These are phyloP conservation scores for Rhaphigaster nebulosa DNA, from an alignment of 2,888 invertebrate genomes.

Conservation along the genomic window DNA sequence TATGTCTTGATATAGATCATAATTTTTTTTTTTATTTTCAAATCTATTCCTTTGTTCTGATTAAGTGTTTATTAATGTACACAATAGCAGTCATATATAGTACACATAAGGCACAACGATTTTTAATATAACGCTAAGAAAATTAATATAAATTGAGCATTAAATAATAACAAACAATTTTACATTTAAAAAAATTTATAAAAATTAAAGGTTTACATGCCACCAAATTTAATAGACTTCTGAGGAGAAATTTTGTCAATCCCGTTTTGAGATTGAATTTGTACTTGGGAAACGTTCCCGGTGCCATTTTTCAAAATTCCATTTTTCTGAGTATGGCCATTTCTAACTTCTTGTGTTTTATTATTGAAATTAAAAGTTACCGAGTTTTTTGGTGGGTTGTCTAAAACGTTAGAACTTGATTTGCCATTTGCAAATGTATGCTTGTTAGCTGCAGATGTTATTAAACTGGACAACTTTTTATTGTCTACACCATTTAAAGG, in stretches of 20 bases:
- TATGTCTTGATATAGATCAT: background rate
- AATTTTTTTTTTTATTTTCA: background rate
- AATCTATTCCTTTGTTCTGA: background rate
- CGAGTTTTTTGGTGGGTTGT: constrained; percentile 63
- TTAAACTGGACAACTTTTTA: constrained; percentile 61
- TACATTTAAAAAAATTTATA: background rate
- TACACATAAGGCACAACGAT: constrained; percentile 13
- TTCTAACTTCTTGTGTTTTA: constrained; percentile 61
- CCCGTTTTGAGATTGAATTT: constrained; percentile 62
- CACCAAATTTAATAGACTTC: constrained; percentile 65
- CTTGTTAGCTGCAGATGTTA: constrained; percentile 58
- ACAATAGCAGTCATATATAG: constrained; percentile 49
- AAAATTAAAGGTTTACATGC: constrained; percentile 61
- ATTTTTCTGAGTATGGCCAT: constrained; percentile 67
- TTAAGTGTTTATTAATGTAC: background rate
- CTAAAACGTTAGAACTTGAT: constrained; percentile 57
- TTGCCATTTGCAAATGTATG: constrained; percentile 58
- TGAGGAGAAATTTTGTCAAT: constrained; percentile 60
- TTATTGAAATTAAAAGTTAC: constrained; percentile 65
- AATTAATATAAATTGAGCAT: constrained; percentile 45
- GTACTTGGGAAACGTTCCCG: constrained; percentile 66
- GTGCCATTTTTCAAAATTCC: constrained; percentile 72
- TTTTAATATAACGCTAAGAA: constrained; percentile 1
- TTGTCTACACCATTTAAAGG: constrained; percentile 57
- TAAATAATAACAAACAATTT: background rate